phyloP scores from a whole-genome alignment of 2,888 invertebrate genomes.

The Stictocephala bisonia region DNA sequence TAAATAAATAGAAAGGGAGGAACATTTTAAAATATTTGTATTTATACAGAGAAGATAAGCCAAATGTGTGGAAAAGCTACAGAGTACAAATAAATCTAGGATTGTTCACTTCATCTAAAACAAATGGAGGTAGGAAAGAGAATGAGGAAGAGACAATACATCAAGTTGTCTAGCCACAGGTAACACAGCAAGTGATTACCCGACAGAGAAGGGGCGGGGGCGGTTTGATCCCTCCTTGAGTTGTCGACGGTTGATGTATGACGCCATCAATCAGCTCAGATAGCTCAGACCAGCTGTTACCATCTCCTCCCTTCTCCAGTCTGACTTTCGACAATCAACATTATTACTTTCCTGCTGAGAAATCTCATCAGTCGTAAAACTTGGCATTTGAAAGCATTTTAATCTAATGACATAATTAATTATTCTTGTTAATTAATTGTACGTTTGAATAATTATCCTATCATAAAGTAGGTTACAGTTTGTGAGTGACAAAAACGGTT shows the following conservation, averaged over 20 bases:
- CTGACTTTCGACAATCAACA: slow-evolving; percentile 4
- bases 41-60: no score
- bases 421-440: no score
- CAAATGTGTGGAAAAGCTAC: no score
- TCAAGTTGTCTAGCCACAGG: slow-evolving; percentile 25
- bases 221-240: neutral
- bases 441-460: no score
- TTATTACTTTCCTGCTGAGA: neutral
- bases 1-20: no score
- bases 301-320: neutral
- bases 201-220: slow-evolving; percentile 27
- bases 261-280: slow-evolving; percentile 41
- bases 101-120: no score
- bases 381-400: no score
- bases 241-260: slow-evolving; percentile 41
- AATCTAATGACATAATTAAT: no score
- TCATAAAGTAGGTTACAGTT: no score
- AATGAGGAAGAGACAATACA: neutral
- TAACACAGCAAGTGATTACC: slow-evolving; percentile 29
- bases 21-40: no score
- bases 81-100: no score
- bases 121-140: neutral
- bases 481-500: no score
- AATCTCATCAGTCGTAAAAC: neutral
- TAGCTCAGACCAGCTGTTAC: slow-evolving; percentile 40